Evolutionary conservation across 1,140 invertebrate genomes (phyloP).

Genomic region (Drosophila punjabiensis): DNA sequence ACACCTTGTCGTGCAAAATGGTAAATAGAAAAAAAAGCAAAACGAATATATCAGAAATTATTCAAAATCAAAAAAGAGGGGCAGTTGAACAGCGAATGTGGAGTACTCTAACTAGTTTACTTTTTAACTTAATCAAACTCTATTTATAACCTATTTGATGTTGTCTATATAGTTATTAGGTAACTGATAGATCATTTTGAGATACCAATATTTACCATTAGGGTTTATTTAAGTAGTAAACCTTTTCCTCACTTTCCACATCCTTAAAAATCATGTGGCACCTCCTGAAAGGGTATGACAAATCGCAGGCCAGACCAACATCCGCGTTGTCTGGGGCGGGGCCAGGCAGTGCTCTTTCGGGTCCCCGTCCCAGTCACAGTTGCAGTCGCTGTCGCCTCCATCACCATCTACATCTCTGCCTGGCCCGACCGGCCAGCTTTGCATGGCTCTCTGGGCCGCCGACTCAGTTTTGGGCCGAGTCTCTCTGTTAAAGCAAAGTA

Average conservation of each 20-base stretch:
- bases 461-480: slow-evolving; percentile 39
- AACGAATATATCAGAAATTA: slow-evolving; percentile 47
- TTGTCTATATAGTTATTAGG: not conserved
- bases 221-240: not conserved
- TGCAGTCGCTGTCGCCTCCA: slow-evolving; percentile 14
- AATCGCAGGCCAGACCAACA: slow-evolving; percentile 42
- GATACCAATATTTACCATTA: too few species aligned
- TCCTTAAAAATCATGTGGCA: not conserved
- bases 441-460: slow-evolving; percentile 63
- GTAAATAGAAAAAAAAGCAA: slow-evolving; percentile 24
- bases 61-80: slow-evolving; percentile 32
- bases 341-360: slow-evolving; percentile 25
- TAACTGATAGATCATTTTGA: too few species aligned
- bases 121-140: too few species aligned
- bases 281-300: slow-evolving; percentile 11
- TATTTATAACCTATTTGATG: not conserved
- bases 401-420: slow-evolving; percentile 28
- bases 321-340: slow-evolving; percentile 61
- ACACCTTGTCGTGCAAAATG: slow-evolving; percentile 35
- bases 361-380: slow-evolving; percentile 14
- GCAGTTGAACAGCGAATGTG: not conserved
- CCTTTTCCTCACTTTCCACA: not conserved
- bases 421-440: slow-evolving; percentile 45
- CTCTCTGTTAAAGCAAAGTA: slow-evolving; percentile 67
- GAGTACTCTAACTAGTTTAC: slow-evolving; percentile 5